Base-by-base conservation (phyloP, 2,888 invertebrate genomes). In the Pachydiplax longipennis region DNA sequence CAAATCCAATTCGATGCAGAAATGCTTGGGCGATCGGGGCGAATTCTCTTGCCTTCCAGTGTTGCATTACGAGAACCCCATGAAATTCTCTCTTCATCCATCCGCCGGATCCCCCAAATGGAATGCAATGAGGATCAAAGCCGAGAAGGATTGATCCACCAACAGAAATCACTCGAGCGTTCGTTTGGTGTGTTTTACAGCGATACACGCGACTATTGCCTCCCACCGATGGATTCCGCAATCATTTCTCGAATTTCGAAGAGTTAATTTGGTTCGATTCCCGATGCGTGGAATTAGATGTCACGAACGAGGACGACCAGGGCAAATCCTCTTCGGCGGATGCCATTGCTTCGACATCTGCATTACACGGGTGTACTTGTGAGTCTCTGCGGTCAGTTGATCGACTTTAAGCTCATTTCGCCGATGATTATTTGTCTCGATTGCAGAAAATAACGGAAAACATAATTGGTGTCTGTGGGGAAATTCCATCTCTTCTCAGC, bases 1-100 rank as follows among this genome's bases (percentile, higher is more conserved):
- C 2, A 5, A 22, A n/a, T 44, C 25, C 73, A 25, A 73, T 73
- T 22, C 73, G 73, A 12, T 65, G 25, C 61, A 61, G 22, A 61
- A 15, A 22, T 65, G n/a, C 25, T 12, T 65, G 5, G n/a, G 65
- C 31, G 3, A 2, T n/a, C 3, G 35, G 15, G 22, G 37, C 37
- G 87, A 40, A 37, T 87, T 87, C 22, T 22, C 35, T 35, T 83
- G 83, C 58, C 83, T 61, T 65, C 10, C 87, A 87, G 87, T 40
- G 8, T 58, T 87, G 61, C 87, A 87, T 87, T 87, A 61, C 25
- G 10, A 40, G 87, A 87, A 61, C 87, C 87, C 87, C 73, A 31
- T 87, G 31, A 40, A 18, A 87, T 61, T 87, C 61, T 61, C 61
- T 61, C 35, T 61, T 87, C 53, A 40, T 87, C 61, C 87, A 58